A percentile compares a stretch with the other conserved stretches of the same genome.
Conservation (phyloP, 2,797 vertebrate species). For the Smutsia temminckii region DNA sequence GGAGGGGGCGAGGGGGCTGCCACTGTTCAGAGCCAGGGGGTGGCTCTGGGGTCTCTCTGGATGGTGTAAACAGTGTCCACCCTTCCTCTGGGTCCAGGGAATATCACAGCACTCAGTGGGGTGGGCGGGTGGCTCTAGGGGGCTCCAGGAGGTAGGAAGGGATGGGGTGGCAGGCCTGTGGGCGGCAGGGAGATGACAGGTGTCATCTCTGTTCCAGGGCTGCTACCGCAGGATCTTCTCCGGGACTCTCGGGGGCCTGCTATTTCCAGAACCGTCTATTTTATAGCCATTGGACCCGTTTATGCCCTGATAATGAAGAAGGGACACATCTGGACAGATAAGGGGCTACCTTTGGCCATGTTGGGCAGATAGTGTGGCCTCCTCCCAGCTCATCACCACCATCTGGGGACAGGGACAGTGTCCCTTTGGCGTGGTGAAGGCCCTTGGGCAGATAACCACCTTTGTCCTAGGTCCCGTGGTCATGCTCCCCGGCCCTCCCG, state of each 20-base stretch:
- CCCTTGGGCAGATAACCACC: neutral
- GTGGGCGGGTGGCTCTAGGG: rapidly evolving
- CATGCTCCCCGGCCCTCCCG: rapidly evolving
- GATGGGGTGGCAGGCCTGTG: neutral
- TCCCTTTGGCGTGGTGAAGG: neutral
- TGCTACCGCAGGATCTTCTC: neutral
- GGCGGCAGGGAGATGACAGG: neutral
- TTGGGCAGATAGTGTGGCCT: neutral
- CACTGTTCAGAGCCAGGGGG: neutral
- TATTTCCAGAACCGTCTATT: neutral
- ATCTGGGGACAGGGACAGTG: neutral
- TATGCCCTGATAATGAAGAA: neutral
- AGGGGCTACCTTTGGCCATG: conserved; percentile 49
- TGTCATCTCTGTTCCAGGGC: neutral
- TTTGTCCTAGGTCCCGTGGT: neutral
- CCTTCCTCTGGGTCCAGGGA: neutral
- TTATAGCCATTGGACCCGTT: neutral
- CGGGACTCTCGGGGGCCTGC: neutral
- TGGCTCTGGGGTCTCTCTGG: neutral
- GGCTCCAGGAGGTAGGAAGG: neutral
- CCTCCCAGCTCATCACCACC: neutral
- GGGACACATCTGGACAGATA: neutral
- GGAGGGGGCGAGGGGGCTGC: neutral
- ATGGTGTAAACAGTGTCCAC: neutral
- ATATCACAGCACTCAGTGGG: neutral